Conservation (phyloP, 1,140 invertebrate genomes). For the Condylostylus longicornis region DNA sequence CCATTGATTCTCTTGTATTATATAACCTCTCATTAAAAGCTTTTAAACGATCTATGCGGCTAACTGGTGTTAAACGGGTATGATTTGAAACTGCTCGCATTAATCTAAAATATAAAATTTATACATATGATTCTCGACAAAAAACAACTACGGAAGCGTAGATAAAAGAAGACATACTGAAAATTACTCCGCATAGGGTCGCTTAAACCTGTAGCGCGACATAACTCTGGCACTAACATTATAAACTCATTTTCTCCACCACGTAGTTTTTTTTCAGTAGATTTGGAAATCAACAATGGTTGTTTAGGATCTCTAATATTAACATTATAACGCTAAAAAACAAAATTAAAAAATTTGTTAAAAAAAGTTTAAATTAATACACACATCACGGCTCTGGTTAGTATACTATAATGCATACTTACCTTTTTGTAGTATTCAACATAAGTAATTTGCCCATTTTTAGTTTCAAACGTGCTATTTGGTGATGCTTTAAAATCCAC, state of each 20-base stretch:
- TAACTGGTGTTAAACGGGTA: slow-evolving; percentile 45
- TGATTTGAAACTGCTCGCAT: slow-evolving; percentile 46
- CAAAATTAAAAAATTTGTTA: neutral
- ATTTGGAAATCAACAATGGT: slow-evolving; percentile 46
- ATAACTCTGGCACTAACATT: slow-evolving; percentile 59
- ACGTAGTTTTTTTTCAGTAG: slow-evolving; percentile 45
- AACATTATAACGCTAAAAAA: slow-evolving; percentile 43
- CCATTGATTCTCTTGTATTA: slow-evolving; percentile 31
- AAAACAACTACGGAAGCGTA: neutral
- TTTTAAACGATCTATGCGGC: slow-evolving; percentile 43
- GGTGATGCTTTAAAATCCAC: slow-evolving; percentile 49
- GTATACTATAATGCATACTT: slow-evolving; percentile 4
- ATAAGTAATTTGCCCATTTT: slow-evolving; percentile 43
- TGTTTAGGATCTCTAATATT: slow-evolving; percentile 39
- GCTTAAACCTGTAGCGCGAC: slow-evolving; percentile 49
- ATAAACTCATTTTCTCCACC: slow-evolving; percentile 42
- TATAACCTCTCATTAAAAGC: slow-evolving; percentile 42
- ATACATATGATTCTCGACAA: slow-evolving; percentile 19
- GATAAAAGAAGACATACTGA: too few relatives aligned
- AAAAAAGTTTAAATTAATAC: neutral
- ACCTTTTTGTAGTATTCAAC: slow-evolving; percentile 61
- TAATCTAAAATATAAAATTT: slow-evolving; percentile 25
- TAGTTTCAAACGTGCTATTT: slow-evolving; percentile 40
- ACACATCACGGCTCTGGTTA: neutral
- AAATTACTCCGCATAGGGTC: slow-evolving; percentile 42